Percentiles rank a stretch among this genome's conserved stretches.
phyloP scores from a whole-genome alignment of 2,113 vertebrate genomes.

The Falco punctatus region DNA sequence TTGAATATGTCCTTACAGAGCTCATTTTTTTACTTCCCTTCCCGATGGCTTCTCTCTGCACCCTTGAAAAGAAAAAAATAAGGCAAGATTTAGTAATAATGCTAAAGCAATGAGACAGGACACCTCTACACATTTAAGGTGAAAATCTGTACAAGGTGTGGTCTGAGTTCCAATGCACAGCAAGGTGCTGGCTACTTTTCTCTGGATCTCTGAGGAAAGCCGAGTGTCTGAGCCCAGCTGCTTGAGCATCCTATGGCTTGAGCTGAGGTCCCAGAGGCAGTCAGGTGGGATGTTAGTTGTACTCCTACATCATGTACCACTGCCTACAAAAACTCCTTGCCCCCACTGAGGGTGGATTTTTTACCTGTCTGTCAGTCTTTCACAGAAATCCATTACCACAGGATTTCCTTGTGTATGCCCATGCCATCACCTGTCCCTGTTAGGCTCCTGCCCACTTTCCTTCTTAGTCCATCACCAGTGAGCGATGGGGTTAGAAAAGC shows the following conservation, averaged over 20 bases:
- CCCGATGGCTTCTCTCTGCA: background rate
- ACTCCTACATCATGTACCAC: fast-evolving
- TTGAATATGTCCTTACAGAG: background rate
- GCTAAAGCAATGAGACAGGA: background rate
- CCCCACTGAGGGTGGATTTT: background rate
- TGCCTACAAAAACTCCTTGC: background rate
- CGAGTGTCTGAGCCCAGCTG: background rate
- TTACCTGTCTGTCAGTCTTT: background rate
- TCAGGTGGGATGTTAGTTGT: background rate
- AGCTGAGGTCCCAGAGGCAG: background rate
- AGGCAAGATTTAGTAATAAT: background rate
- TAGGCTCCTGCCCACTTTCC: background rate
- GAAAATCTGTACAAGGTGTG: background rate
- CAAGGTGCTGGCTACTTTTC: background rate
- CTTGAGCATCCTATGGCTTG: background rate
- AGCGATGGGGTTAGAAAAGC: background rate
- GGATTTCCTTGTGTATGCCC: background rate
- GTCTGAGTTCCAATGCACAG: background rate
- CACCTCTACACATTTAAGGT: background rate
- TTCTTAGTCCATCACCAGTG: background rate
- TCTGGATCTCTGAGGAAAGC: background rate
- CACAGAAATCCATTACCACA: background rate
- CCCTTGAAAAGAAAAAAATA: background rate
- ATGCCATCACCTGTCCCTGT: background rate
- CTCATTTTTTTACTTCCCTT: background rate